Evolutionary conservation across 2,113 vertebrate species (phyloP).

Genomic region (Trinectes maculatus): DNA sequence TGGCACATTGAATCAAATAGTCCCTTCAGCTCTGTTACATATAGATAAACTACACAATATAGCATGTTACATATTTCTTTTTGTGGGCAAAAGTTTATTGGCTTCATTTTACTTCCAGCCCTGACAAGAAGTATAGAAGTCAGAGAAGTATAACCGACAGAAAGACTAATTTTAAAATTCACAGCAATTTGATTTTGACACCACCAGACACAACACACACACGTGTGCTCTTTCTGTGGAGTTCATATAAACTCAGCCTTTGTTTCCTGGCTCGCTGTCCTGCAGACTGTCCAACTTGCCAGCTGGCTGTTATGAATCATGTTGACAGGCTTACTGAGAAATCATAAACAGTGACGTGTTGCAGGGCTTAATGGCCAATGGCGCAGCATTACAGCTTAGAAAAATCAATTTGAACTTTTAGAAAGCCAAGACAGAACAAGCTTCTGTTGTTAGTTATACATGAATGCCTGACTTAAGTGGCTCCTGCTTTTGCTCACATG

Average conservation of each 20-base stretch:
- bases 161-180: too few relatives aligned
- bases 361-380: not conserved
- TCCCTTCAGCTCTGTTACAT: not conserved
- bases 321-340: conserved; percentile 4
- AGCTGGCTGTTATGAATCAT: not conserved
- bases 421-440: conserved; percentile 14
- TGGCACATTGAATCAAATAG: too few relatives aligned
- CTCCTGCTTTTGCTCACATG: conserved; percentile 6
- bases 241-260: not conserved
- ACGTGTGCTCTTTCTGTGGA: not conserved
- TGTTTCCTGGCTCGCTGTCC: not conserved
- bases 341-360: not conserved
- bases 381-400: not conserved
- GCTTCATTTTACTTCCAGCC: too few relatives aligned
- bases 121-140: not conserved
- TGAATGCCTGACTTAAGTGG: conserved; percentile 18
- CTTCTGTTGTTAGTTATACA: conserved; percentile 35
- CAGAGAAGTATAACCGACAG: not conserved
- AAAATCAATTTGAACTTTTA: not conserved
- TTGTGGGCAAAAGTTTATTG: not conserved
- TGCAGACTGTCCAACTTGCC: not conserved
- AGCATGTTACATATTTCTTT: not conserved
- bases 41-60: too few relatives aligned
- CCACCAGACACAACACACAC: conserved; percentile 3
- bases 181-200: not conserved